A percentile compares a stretch with the other conserved stretches of the same genome.
Conservation (phyloP, 35 echinoderm and acorn worm species). For the Apostichopus californicus region DNA sequence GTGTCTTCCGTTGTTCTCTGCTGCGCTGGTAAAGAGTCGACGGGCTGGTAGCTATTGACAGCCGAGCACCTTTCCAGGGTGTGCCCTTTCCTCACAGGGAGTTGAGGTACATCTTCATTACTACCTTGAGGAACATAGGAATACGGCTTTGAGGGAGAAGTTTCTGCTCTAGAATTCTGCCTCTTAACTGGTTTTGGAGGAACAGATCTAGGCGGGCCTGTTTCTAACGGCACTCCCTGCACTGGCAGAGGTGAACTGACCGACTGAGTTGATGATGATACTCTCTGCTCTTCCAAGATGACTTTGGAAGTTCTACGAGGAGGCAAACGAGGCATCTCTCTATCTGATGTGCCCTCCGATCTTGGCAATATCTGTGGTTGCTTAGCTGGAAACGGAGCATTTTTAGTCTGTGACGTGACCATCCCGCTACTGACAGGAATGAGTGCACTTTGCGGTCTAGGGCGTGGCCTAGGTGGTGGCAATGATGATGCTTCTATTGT, state of each 20-base stretch:
- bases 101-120: not conserved
- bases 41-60: not conserved
- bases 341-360: not conserved
- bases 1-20: not conserved
- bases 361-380: slow-evolving; percentile 11
- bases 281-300: not conserved
- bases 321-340: not conserved
- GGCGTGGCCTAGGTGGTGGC: slow-evolving; percentile 18
- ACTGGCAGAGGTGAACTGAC: not conserved
- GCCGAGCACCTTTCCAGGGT: not conserved
- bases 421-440: not conserved
- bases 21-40: not conserved
- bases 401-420: not conserved
- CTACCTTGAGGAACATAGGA: not conserved
- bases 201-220: not conserved
- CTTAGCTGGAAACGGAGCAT: not conserved
- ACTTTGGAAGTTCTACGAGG: slow-evolving; percentile 4
- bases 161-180: not conserved
- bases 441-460: slow-evolving; percentile 40
- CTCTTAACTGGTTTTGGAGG: not conserved
- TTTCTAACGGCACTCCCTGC: not conserved
- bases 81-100: not conserved
- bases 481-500: not conserved
- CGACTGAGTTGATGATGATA: not conserved
- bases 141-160: not conserved